Conservation (phyloP, 2,113 vertebrate species). For the Shinisaurus crocodilurus region DNA sequence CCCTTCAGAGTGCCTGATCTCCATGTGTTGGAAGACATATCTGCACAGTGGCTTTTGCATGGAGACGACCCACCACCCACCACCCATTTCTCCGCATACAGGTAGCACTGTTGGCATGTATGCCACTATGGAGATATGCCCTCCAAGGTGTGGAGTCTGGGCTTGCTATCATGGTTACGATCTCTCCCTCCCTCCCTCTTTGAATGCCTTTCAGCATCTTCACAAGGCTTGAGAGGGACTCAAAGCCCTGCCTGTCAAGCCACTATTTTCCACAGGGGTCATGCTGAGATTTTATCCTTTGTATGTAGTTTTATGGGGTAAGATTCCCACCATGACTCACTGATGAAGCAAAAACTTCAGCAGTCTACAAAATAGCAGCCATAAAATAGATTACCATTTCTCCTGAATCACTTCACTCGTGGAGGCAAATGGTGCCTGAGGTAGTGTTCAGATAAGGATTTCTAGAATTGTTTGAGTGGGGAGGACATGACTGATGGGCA, state of each 20-base stretch:
- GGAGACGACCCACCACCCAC: not conserved
- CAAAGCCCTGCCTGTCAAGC: too few relatives aligned
- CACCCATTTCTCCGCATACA: not conserved
- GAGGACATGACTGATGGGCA: not conserved
- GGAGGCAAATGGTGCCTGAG: not conserved
- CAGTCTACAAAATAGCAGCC: not conserved
- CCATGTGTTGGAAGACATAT: not conserved
- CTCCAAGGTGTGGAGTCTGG: too few relatives aligned
- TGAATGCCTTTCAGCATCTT: not conserved
- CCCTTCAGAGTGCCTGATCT: not conserved
- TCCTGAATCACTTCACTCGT: not conserved
- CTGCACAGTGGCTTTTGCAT: not conserved
- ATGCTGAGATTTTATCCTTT: not conserved
- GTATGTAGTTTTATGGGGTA: not conserved
- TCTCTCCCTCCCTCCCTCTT: not conserved
- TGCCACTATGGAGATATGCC: not conserved
- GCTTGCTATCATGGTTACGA: not conserved
- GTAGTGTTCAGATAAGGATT: not conserved
- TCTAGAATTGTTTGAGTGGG: not conserved
- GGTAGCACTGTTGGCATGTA: not conserved
- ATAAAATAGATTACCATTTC: not conserved
- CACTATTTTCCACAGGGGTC: not conserved
- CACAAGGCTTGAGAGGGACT: not conserved
- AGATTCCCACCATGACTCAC: not conserved
- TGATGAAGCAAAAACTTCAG: not conserved